Evolutionary conservation across 1,140 invertebrate species (phyloP).

Genomic region (Drosophila eugracilis): DNA sequence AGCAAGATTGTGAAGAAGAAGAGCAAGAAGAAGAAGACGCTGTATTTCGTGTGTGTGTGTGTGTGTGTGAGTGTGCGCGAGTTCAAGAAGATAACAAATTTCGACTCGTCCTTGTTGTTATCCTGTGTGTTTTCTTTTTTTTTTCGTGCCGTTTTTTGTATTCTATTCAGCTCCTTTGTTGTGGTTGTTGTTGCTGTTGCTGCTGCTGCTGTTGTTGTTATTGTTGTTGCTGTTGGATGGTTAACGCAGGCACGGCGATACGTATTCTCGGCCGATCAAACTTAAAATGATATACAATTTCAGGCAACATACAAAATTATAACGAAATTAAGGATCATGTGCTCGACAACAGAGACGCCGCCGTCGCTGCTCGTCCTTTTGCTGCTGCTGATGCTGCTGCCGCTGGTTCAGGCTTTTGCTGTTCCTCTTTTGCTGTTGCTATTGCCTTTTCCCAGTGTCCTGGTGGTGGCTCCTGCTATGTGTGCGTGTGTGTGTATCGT

Average conservation of each 20-base stretch:
- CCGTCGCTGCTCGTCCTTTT: constrained; percentile 32
- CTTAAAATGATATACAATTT: constrained; percentile 85
- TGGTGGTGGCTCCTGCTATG: constrained; percentile 23
- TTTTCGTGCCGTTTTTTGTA: not conserved
- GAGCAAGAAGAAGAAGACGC: constrained; percentile 3
- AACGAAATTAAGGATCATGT: constrained; percentile 85
- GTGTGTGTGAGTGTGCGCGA: not conserved
- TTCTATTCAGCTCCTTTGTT: constrained; percentile 7
- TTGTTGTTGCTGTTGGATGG: constrained; percentile 33
- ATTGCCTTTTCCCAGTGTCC: constrained; percentile 6
- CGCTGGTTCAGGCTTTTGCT: no score
- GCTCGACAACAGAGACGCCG: constrained; percentile 55
- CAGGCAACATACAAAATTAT: constrained; percentile 84
- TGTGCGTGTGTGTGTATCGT: constrained; percentile 13
- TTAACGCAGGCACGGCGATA: constrained; percentile 72
- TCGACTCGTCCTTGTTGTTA: constrained; percentile 13
- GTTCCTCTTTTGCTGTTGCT: constrained; percentile 22
- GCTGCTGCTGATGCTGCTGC: not conserved
- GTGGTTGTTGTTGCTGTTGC: constrained; percentile 9
- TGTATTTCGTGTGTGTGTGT: not conserved
- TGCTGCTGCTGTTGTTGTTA: constrained; percentile 9
- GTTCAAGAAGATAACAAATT: constrained; percentile 28
- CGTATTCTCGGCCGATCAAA: constrained; percentile 85
- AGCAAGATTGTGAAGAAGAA: not conserved
- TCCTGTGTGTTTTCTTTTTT: not conserved